These are phyloP conservation scores for Drosophila mauritiana DNA, from an alignment of 1,140 invertebrate genomes.

Conservation along the genomic window DNA sequence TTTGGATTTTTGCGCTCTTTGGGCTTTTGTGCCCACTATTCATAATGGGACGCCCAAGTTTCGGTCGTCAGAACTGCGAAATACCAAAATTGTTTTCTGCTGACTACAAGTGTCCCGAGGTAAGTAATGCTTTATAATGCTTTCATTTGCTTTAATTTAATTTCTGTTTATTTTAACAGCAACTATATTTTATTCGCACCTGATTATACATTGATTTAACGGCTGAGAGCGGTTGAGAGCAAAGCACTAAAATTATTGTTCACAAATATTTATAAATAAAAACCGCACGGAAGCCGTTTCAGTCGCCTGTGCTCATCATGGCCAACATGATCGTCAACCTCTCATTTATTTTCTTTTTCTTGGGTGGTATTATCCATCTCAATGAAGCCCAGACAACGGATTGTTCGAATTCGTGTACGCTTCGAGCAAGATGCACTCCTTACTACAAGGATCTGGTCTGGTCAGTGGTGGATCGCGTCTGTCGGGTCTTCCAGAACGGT, in stretches of 20 bases:
- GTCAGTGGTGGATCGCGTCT: slow-evolving; percentile 27
- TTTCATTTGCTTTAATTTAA: background rate
- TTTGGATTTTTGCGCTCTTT: background rate
- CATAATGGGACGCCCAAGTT: no score
- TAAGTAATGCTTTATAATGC: no score
- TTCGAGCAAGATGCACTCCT: slow-evolving; percentile 31
- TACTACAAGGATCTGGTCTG: slow-evolving; percentile 44
- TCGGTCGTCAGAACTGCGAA: no score
- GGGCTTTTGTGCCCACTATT: no score
- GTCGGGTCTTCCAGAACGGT: slow-evolving; percentile 56
- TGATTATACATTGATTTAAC: slow-evolving; percentile 30
- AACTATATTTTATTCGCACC: background rate
- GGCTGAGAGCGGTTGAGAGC: background rate
- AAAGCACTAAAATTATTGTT: slow-evolving; percentile 11
- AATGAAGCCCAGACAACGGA: slow-evolving; percentile 14
- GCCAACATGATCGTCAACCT: slow-evolving; percentile 12
- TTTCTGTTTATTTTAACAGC: slow-evolving; percentile 15
- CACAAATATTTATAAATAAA: slow-evolving; percentile 7
- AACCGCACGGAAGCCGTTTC: background rate
- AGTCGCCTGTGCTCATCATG: slow-evolving; percentile 11
- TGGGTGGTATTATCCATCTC: slow-evolving; percentile 5
- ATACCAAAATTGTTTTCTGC: no score
- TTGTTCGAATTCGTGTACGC: slow-evolving; percentile 32
- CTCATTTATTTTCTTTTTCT: slow-evolving; percentile 5
- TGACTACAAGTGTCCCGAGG: no score